Conservation (phyloP, 2,113 vertebrate genomes). For the Equus quagga region DNA sequence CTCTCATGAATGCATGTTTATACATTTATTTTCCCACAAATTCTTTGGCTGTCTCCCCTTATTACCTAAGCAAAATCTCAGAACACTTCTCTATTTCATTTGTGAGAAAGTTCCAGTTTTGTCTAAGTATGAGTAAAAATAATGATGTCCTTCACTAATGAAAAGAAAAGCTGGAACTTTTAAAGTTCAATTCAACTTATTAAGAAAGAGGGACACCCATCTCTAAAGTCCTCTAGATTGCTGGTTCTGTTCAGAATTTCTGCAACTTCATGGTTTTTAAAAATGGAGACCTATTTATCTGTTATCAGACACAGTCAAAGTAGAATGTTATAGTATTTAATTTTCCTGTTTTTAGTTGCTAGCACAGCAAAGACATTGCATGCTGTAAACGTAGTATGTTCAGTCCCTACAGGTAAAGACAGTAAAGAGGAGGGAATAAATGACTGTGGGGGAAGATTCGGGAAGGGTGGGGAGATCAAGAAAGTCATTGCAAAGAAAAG, state of each 20-base stretch:
- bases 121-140: neutral
- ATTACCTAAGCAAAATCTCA: slow-evolving; percentile 31
- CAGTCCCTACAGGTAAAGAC: neutral
- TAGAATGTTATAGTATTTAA: neutral
- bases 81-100: slow-evolving; percentile 35
- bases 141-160: neutral
- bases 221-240: neutral
- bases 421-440: neutral
- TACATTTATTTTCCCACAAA: neutral
- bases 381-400: neutral
- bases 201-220: neutral
- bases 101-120: neutral
- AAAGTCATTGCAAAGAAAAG: neutral
- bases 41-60: neutral
- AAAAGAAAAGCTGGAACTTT: neutral
- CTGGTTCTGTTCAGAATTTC: slow-evolving; percentile 19
- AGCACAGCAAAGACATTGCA: neutral
- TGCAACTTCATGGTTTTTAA: slow-evolving; percentile 31
- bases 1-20: neutral
- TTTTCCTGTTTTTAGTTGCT: slow-evolving; percentile 14
- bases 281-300: slow-evolving; percentile 3
- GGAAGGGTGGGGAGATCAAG: neutral
- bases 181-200: neutral
- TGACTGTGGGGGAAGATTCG: neutral
- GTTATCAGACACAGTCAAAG: neutral